phyloP scores from a whole-genome alignment of 2,888 invertebrate species.

The Drosophila rubida region DNA sequence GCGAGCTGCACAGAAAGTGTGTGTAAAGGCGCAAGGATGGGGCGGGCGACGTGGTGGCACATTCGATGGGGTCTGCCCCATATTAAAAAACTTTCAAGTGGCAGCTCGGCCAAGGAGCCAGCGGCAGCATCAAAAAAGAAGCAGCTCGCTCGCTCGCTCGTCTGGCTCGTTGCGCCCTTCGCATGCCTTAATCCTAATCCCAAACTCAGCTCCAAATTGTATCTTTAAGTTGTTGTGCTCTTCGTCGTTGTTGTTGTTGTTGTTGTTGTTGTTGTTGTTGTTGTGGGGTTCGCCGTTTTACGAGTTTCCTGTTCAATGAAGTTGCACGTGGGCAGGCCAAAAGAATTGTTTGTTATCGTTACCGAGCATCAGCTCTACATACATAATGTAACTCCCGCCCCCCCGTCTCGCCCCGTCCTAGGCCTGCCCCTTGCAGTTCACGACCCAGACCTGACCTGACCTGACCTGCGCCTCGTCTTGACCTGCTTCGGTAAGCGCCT shows the following conservation, averaged over 20 bases:
- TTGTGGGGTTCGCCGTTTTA: conserved; percentile 53
- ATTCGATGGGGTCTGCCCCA: conserved; percentile 15
- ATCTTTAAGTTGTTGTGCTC: conserved; percentile 32
- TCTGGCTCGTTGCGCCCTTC: background rate
- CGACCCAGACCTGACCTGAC: conserved; percentile 1
- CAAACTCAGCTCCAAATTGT: conserved; percentile 45
- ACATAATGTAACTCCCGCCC: conserved; percentile 41
- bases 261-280: conserved; percentile 21
- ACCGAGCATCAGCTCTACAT: conserved; percentile 58
- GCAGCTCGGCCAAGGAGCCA: background rate
- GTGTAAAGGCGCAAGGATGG: background rate
- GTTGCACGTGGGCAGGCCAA: conserved; percentile 61
- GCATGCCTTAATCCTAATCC: conserved; percentile 14
- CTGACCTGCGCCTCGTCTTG: conserved; percentile 1
- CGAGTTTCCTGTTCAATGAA: conserved; percentile 77
- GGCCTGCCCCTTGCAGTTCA: background rate
- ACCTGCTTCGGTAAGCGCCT: conserved; percentile 20
- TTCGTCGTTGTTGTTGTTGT: conserved; percentile 10
- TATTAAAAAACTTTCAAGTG: conserved; percentile 59
- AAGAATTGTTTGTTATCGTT: conserved; percentile 59
- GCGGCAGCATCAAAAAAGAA: background rate
- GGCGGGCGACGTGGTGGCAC: background rate
- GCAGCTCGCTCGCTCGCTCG: background rate
- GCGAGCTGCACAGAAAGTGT: background rate
- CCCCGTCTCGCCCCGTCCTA: background rate